These are phyloP conservation scores for Pachypanchax playfairii DNA, from an alignment of 2,113 vertebrate species.

Conservation along the genomic window DNA sequence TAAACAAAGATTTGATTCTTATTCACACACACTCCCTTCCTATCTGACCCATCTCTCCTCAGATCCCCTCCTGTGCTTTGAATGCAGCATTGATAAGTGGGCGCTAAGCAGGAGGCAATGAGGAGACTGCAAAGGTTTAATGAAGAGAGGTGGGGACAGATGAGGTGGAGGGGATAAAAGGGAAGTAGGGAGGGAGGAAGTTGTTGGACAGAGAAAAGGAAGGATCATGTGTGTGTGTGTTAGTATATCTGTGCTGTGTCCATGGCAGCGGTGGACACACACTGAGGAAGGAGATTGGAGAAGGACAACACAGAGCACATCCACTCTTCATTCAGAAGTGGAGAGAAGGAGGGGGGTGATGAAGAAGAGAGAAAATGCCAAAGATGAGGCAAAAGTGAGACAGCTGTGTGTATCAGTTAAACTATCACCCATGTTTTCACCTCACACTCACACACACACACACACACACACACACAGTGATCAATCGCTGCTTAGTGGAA, in stretches of 20 bases:
- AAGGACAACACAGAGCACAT: constrained; percentile 73
- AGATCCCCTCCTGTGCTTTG: constrained; percentile 50
- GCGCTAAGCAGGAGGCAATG: constrained; percentile 48
- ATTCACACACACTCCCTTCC: constrained; percentile 5
- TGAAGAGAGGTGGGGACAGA: constrained; percentile 47
- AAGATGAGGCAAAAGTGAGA: constrained; percentile 50
- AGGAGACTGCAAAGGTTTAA: constrained; percentile 40
- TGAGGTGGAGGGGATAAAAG: constrained; percentile 16
- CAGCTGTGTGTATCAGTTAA: constrained; percentile 51
- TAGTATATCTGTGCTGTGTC: constrained; percentile 60
- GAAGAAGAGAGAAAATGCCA: constrained; percentile 52
- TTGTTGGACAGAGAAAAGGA: not conserved
- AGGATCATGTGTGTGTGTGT: constrained; percentile 15
- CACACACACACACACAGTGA: constrained; percentile 40
- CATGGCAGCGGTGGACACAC: constrained; percentile 72
- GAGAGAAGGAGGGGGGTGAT: constrained; percentile 52
- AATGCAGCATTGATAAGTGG: constrained; percentile 54
- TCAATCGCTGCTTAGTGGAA: constrained; percentile 69
- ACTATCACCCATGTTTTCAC: constrained; percentile 45
- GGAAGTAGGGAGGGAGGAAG: constrained; percentile 15
- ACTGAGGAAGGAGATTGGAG: constrained; percentile 78
- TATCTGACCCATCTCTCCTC: constrained; percentile 36
- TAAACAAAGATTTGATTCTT: constrained; percentile 17
- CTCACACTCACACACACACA: constrained; percentile 15
- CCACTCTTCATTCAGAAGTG: constrained; percentile 44